A percentile compares a stretch with the other conserved stretches of the same genome.
phyloP scores from a whole-genome alignment of 2,797 vertebrate species.

The Onychomys torridus region DNA sequence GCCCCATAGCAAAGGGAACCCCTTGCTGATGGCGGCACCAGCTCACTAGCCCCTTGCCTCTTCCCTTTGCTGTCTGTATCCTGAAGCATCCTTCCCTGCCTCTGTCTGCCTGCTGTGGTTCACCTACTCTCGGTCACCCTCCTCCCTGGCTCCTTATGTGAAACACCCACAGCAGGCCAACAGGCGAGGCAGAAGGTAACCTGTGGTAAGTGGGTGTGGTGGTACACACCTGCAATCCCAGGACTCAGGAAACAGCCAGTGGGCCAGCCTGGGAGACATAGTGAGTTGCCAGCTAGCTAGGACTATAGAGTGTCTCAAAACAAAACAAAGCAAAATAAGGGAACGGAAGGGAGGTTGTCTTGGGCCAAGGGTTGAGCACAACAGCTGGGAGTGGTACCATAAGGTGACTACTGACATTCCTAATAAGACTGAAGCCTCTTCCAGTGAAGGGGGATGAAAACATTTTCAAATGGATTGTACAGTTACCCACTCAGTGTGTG shows the following conservation, averaged over 20 bases:
- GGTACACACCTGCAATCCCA: neutral
- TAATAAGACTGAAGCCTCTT: neutral
- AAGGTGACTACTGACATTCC: neutral
- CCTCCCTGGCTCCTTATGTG: neutral
- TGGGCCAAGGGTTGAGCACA: neutral
- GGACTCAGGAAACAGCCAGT: neutral
- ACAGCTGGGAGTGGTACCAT: neutral
- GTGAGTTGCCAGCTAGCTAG: neutral
- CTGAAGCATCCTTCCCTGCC: neutral
- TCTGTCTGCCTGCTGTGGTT: neutral
- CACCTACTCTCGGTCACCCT: neutral
- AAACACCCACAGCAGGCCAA: neutral
- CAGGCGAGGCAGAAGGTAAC: neutral
- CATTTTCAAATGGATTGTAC: neutral
- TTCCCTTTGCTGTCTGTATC: neutral
- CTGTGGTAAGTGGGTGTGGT: neutral
- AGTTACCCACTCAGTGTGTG: neutral
- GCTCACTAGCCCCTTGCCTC: too few relatives aligned
- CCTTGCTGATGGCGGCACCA: neutral
- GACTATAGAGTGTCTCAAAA: neutral
- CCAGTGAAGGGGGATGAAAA: neutral
- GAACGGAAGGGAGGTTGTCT: neutral
- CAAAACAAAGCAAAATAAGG: neutral
- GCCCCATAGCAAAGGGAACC: neutral
- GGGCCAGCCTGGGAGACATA: neutral